These are phyloP conservation scores for Heliothis virescens DNA, from an alignment of 1,140 invertebrate genomes.

Conservation along the genomic window DNA sequence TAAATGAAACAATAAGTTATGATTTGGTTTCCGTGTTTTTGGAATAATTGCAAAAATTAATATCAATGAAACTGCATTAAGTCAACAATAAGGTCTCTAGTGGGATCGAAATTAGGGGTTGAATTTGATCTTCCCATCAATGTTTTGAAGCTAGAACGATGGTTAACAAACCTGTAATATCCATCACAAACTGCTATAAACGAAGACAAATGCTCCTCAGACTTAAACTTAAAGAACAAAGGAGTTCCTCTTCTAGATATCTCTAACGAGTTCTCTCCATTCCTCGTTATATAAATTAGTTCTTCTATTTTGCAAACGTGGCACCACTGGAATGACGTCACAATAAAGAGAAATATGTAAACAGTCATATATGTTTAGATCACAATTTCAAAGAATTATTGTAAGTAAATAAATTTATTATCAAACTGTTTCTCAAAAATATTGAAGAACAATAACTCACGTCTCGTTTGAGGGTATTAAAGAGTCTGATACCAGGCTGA, in stretches of 20 bases:
- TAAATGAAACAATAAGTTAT: no score
- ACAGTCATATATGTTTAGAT: no score
- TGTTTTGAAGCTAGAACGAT: no score
- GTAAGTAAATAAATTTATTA: no score
- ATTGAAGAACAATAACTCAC: slow-evolving; percentile 70
- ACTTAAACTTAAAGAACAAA: slow-evolving; percentile 90
- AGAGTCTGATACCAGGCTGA: slow-evolving; percentile 89
- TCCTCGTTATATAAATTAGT: slow-evolving; percentile 91
- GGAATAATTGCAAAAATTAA: no score
- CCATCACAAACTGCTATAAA: slow-evolving; percentile 95
- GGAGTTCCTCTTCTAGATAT: slow-evolving; percentile 93
- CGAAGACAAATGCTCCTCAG: slow-evolving; percentile 88
- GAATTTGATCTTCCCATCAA: no score
- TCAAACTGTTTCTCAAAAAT: no score
- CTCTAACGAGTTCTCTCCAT: slow-evolving; percentile 91
- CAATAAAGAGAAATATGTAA: not conserved
- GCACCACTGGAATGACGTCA: slow-evolving; percentile 87
- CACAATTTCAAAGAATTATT: no score
- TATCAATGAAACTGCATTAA: no score
- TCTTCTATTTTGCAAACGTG: slow-evolving; percentile 93
- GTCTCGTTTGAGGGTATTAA: slow-evolving; percentile 87
- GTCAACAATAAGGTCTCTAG: no score
- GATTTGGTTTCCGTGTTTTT: no score
- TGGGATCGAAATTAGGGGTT: no score
- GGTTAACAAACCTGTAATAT: slow-evolving; percentile 89